Percentiles rank a stretch among this genome's conserved stretches.
Conservation (phyloP, 2,113 vertebrate genomes). For the Corvus cornix region DNA sequence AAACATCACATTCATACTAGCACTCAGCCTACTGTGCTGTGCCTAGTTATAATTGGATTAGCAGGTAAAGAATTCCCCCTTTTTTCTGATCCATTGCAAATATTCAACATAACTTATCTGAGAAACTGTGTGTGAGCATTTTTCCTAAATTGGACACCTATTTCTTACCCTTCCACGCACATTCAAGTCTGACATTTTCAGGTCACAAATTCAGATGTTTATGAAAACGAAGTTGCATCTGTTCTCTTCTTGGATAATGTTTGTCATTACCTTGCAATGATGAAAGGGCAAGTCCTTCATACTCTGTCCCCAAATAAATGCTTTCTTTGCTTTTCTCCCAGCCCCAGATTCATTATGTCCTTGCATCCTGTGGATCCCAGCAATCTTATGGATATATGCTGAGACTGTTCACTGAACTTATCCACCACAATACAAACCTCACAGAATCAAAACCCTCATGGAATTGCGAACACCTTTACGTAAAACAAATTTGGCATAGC, state of each 20-base stretch:
- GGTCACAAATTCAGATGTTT: neutral
- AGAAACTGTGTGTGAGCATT: neutral
- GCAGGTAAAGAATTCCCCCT: neutral
- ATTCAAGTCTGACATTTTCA: neutral
- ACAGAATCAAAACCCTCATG: neutral
- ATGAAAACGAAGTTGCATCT: neutral
- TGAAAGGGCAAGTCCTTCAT: neutral
- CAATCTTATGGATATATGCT: neutral
- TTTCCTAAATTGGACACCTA: neutral
- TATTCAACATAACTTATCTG: neutral
- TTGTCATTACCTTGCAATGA: neutral
- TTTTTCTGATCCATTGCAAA: neutral
- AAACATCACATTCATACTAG: neutral
- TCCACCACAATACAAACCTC: neutral
- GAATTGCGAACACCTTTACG: neutral
- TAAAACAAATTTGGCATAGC: neutral
- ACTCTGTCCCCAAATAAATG: neutral
- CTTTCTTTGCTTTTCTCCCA: neutral
- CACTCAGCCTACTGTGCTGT: neutral
- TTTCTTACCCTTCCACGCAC: neutral
- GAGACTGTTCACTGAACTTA: neutral
- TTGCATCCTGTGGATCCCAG: neutral
- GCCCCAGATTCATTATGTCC: neutral
- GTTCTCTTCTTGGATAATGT: neutral
- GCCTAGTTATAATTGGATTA: neutral